These are phyloP conservation scores for Pterois miles DNA, from an alignment of 2,797 vertebrate species.

Conservation along the genomic window DNA sequence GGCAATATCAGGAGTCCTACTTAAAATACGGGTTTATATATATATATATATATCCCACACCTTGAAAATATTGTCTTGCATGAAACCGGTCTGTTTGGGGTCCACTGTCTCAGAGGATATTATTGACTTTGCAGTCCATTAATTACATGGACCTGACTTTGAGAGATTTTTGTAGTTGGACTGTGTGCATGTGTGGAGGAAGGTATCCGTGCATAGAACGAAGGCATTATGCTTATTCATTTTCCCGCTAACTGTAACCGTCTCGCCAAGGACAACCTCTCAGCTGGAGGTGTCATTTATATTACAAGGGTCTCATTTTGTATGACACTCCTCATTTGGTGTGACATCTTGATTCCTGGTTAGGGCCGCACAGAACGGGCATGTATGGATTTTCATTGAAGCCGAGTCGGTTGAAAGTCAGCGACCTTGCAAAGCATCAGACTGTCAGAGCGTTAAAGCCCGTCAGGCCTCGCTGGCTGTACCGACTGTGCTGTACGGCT, in stretches of 20 bases:
- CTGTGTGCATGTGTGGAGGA: background rate
- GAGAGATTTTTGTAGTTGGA: background rate
- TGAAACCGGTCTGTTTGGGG: too few species aligned
- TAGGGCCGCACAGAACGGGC: background rate
- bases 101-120: background rate
- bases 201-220: background rate
- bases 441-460: background rate
- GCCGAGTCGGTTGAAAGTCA: background rate
- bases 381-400: background rate
- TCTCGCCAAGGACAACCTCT: slow-evolving; percentile 19
- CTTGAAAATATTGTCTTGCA: too few species aligned
- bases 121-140: slow-evolving; percentile 12
- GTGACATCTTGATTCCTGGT: background rate
- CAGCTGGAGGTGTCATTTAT: slow-evolving; percentile 15
- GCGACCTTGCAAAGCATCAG: background rate
- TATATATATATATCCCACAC: too few species aligned
- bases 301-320: background rate
- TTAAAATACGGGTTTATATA: too few species aligned
- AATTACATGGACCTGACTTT: background rate
- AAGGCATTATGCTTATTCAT: slow-evolving; percentile 10
- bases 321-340: background rate
- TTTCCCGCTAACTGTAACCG: slow-evolving; percentile 4
- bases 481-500: background rate
- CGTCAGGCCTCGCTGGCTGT: background rate
- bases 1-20: too few species aligned